phyloP scores from a whole-genome alignment of 2,113 vertebrate species.

The Phoxinus phoxinus region DNA sequence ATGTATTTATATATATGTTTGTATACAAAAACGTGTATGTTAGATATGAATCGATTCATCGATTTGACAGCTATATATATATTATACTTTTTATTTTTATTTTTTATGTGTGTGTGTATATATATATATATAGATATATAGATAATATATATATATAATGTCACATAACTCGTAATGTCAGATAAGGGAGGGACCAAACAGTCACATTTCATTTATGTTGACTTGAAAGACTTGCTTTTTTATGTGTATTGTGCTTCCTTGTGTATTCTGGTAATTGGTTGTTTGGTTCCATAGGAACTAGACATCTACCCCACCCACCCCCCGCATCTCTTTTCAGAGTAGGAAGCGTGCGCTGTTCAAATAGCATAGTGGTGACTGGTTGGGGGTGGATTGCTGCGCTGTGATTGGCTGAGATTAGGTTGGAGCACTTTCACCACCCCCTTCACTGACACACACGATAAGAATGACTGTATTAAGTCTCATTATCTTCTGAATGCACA shows the following conservation, averaged over 20 bases:
- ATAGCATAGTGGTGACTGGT: conserved; percentile 21
- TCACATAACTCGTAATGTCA: neutral
- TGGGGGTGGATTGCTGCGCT: conserved; percentile 32
- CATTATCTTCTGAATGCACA: conserved; percentile 8
- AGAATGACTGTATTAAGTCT: conserved; percentile 11
- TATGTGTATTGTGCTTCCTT: neutral
- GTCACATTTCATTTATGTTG: neutral
- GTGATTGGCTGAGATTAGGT: conserved; percentile 22
- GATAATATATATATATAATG: too few species aligned
- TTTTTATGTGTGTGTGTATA: too few species aligned
- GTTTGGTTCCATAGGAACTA: conserved; percentile 66
- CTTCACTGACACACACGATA: conserved; percentile 3
- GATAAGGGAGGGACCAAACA: conserved; percentile 13
- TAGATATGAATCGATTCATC: too few species aligned
- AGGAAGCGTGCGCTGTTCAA: conserved; percentile 30
- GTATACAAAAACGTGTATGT: too few species aligned
- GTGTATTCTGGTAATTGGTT: conserved; percentile 34
- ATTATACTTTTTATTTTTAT: too few species aligned
- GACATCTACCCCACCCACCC: conserved; percentile 18
- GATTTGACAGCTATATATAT: too few species aligned
- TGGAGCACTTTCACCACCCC: neutral
- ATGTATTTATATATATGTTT: too few species aligned
- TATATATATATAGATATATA: too few species aligned
- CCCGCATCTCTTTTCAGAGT: conserved; percentile 14
- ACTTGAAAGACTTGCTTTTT: conserved; percentile 7